Evolutionary conservation across 2,113 vertebrate genomes (phyloP).

Genomic region (Antechinus stuartii): DNA sequence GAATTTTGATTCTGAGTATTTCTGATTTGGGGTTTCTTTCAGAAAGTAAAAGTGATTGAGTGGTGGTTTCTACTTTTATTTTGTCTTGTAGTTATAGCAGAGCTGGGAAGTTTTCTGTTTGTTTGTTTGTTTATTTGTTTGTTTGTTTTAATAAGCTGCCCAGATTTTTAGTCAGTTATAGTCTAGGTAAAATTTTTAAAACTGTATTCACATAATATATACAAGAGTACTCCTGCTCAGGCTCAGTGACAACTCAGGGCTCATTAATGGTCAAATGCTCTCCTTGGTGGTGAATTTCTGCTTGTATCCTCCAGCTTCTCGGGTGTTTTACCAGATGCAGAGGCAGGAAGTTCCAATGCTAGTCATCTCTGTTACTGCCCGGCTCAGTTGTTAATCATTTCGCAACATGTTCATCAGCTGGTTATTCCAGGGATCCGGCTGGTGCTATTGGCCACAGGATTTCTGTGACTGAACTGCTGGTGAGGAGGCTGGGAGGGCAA

Average conservation of each 20-base stretch:
- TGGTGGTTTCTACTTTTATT: too few species aligned
- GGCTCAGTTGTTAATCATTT: slow-evolving; percentile 86
- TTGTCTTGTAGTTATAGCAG: too few species aligned
- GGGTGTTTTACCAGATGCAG: slow-evolving; percentile 53
- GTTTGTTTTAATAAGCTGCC: too few species aligned
- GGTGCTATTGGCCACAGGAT: slow-evolving; percentile 88
- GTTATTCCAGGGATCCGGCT: slow-evolving; percentile 91
- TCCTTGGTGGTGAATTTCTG: slow-evolving; percentile 61
- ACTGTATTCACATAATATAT: slow-evolving; percentile 79
- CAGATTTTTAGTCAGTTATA: too few species aligned
- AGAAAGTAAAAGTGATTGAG: too few species aligned
- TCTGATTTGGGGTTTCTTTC: too few species aligned
- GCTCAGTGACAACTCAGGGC: slow-evolving; percentile 44
- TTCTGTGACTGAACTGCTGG: slow-evolving; percentile 84
- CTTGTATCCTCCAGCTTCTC: slow-evolving; percentile 68
- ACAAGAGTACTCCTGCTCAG: slow-evolving; percentile 77
- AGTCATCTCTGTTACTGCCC: slow-evolving; percentile 97
- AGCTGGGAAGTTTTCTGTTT: too few species aligned
- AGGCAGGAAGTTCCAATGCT: slow-evolving; percentile 78
- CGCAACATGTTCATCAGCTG: slow-evolving; percentile 90
- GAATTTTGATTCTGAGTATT: too few species aligned
- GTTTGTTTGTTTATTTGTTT: too few species aligned
- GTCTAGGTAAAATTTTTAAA: slow-evolving; percentile 74
- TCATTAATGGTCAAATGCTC: slow-evolving; percentile 38
- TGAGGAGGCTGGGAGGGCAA: slow-evolving; percentile 82